Conservation (phyloP, 2,113 vertebrate genomes). For the Eonycteris spelaea region DNA sequence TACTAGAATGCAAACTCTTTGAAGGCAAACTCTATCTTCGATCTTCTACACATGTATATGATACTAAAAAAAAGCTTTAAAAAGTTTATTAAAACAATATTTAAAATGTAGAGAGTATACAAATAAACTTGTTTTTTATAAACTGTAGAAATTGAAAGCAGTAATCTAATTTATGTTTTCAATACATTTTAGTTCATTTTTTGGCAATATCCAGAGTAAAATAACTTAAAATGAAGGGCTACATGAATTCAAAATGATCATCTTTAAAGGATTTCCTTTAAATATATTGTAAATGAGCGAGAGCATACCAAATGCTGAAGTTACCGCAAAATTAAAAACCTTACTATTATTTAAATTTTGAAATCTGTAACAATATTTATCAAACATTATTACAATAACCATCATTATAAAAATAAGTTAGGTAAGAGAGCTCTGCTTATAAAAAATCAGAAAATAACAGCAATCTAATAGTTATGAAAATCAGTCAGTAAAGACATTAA, state of each 20-base stretch:
- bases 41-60: neutral
- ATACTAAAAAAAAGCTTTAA: neutral
- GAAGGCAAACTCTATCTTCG: neutral
- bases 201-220: neutral
- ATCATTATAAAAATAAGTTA: neutral
- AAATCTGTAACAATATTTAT: neutral
- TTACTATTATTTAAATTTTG: neutral
- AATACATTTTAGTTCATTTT: neutral
- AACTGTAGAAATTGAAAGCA: neutral
- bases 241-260: neutral
- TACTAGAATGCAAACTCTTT: neutral
- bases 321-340: neutral
- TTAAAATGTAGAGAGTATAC: neutral
- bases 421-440: neutral
- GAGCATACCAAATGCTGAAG: neutral
- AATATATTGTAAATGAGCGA: neutral
- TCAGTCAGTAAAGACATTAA: neutral
- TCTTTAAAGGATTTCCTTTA: neutral
- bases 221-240: neutral
- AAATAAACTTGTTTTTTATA: neutral
- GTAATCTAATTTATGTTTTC: neutral
- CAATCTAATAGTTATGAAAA: neutral
- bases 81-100: neutral
- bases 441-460: neutral
- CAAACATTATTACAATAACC: neutral